A percentile compares a stretch with the other conserved stretches of the same genome.
Evolutionary conservation across 2,888 invertebrate species (phyloP).

Genomic region (Cataglyphis altisquamis): DNA sequence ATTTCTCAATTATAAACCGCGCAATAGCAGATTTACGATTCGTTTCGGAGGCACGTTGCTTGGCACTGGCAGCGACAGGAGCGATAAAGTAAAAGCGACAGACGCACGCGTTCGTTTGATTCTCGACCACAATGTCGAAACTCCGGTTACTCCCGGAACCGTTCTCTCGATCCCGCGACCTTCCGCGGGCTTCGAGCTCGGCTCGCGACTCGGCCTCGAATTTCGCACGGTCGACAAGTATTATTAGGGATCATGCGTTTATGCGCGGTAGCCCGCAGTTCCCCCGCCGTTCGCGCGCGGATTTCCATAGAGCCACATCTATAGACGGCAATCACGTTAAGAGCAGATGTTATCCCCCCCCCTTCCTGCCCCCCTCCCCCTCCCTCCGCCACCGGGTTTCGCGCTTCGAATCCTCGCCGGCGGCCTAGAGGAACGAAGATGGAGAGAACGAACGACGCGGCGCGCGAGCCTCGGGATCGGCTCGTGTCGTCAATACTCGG

Average conservation of each 20-base stretch:
- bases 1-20: neutral
- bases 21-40: neutral
- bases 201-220: constrained; percentile 66
- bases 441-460: constrained; percentile 40
- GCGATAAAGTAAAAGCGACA: neutral
- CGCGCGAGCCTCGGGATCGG: constrained; percentile 61
- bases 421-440: constrained; percentile 28
- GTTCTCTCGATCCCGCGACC: constrained; percentile 36
- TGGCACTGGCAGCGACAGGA: too few species aligned
- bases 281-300: constrained; percentile 70
- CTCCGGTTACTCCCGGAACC: constrained; percentile 30
- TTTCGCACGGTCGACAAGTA: constrained; percentile 65
- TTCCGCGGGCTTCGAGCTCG: constrained; percentile 38
- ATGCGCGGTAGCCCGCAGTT: constrained; percentile 75
- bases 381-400: constrained; percentile 63
- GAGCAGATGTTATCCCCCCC: constrained; percentile 84
- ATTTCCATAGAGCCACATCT: constrained; percentile 84
- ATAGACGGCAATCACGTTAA: constrained; percentile 85
- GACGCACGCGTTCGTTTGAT: constrained; percentile 15
- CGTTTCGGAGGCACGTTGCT: neutral
- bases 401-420: constrained; percentile 15
- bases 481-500: constrained; percentile 72
- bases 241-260: constrained; percentile 77
- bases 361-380: constrained; percentile 73
- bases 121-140: constrained; percentile 31